Percentiles rank a stretch among this genome's conserved stretches.
Conservation (phyloP, 2,113 vertebrate species). For the human region DNA sequence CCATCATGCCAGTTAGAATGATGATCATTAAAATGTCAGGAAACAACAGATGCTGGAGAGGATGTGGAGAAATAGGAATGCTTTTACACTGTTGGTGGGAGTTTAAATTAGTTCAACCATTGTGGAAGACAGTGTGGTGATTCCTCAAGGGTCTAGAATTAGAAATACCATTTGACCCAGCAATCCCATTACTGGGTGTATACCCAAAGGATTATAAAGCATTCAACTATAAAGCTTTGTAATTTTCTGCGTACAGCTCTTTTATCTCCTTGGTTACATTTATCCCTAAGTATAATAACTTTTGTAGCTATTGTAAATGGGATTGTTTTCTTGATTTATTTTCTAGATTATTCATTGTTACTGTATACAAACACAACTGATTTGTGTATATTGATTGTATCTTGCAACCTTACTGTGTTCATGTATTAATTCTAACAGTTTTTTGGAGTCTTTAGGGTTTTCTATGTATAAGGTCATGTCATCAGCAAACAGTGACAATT, state of each 20-base stretch:
- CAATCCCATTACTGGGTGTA: no score
- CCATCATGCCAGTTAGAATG: no score
- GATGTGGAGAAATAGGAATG: no score
- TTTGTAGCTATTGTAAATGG: neutral
- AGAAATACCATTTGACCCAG: no score
- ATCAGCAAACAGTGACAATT: neutral
- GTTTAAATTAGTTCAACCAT: no score
- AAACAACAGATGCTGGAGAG: no score
- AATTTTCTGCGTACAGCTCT: neutral
- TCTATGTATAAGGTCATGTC: neutral
- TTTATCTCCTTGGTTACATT: neutral
- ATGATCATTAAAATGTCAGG: no score
- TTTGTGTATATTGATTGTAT: neutral
- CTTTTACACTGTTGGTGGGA: no score
- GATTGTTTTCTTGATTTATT: neutral
- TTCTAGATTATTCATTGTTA: neutral
- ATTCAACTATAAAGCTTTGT: neutral
- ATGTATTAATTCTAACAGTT: neutral
- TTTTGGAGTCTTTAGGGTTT: neutral
- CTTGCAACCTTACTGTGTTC: neutral
- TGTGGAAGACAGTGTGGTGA: no score
- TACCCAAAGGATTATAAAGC: no score
- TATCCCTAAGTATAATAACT: neutral
- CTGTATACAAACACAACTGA: neutral
- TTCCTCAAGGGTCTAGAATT: no score